Conservation (phyloP, 2,888 invertebrate species). For the Nycteola revayana region DNA sequence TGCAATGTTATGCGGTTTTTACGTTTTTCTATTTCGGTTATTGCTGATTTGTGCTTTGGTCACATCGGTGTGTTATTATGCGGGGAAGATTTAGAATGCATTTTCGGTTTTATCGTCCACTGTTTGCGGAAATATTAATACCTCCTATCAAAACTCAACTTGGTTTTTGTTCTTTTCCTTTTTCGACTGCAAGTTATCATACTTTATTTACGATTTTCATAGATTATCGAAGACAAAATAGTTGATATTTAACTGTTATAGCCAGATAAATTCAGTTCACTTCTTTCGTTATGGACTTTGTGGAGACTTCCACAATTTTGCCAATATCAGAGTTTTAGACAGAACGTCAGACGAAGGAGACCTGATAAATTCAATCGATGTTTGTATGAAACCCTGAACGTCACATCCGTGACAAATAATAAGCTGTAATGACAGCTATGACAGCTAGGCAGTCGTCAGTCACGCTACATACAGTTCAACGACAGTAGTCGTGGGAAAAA, state of each 20-base stretch:
- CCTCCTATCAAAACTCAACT: too few relatives aligned
- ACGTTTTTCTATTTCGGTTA: conserved; percentile 28
- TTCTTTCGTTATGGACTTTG: too few relatives aligned
- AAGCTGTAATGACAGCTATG: conserved; percentile 29
- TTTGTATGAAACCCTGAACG: conserved; percentile 11
- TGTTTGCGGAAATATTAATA: not conserved
- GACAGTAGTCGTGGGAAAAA: conserved; percentile 33
- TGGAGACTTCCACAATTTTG: too few relatives aligned
- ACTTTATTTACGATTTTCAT: too few relatives aligned
- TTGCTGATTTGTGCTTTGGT: conserved; percentile 38
- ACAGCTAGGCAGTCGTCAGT: conserved; percentile 20
- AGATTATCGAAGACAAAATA: too few relatives aligned
- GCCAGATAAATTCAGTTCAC: too few relatives aligned
- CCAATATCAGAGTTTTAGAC: too few relatives aligned
- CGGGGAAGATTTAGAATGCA: conserved; percentile 29
- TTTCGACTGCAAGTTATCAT: too few relatives aligned
- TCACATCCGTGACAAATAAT: conserved; percentile 26
- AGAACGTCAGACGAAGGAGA: too few relatives aligned
- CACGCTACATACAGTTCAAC: conserved; percentile 33
- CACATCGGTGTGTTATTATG: conserved; percentile 35
- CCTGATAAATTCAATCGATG: not conserved
- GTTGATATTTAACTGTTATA: too few relatives aligned
- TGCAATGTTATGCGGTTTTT: conserved; percentile 39
- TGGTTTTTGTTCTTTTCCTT: too few relatives aligned
- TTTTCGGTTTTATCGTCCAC: conserved; percentile 22